Evolutionary conservation across 2,113 vertebrate species (phyloP).

Genomic region (Embiotoca jacksoni): DNA sequence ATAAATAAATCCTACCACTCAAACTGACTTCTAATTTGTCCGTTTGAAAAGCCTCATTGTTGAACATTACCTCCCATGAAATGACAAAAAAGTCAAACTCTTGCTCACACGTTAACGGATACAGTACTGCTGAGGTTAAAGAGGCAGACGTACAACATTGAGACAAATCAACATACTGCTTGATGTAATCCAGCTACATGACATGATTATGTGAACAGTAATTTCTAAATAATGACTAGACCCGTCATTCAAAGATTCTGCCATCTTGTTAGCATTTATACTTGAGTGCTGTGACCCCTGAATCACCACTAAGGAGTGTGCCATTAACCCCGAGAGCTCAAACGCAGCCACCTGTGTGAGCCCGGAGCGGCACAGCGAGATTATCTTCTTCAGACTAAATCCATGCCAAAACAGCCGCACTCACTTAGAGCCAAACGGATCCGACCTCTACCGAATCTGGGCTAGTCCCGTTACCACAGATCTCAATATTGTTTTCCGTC

Average conservation of each 20-base stretch:
- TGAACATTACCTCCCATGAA: too few species aligned
- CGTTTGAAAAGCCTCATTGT: too few species aligned
- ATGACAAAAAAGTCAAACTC: too few species aligned
- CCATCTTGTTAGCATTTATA: constrained; percentile 3
- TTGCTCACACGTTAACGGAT: constrained; percentile 2
- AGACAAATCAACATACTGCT: not conserved
- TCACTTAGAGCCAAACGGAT: constrained; percentile 44
- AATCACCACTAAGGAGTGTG: constrained; percentile 30
- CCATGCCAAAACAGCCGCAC: constrained; percentile 40
- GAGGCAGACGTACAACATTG: not conserved
- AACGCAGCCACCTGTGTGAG: constrained; percentile 64
- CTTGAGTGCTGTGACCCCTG: constrained; percentile 31
- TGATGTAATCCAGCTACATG: too few species aligned
- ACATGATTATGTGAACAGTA: not conserved
- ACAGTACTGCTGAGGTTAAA: not conserved
- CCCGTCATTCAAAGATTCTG: constrained; percentile 4
- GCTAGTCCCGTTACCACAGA: constrained; percentile 47
- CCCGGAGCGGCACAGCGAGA: constrained; percentile 30
- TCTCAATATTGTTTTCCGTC: constrained; percentile 66
- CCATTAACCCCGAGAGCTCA: constrained; percentile 37
- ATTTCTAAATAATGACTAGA: not conserved
- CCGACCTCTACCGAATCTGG: constrained; percentile 42
- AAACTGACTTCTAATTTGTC: too few species aligned
- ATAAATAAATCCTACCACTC: too few species aligned
- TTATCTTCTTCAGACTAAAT: constrained; percentile 66